Evolutionary conservation across 2,888 invertebrate genomes (phyloP).

Genomic region (Agrenia bidenticulata): DNA sequence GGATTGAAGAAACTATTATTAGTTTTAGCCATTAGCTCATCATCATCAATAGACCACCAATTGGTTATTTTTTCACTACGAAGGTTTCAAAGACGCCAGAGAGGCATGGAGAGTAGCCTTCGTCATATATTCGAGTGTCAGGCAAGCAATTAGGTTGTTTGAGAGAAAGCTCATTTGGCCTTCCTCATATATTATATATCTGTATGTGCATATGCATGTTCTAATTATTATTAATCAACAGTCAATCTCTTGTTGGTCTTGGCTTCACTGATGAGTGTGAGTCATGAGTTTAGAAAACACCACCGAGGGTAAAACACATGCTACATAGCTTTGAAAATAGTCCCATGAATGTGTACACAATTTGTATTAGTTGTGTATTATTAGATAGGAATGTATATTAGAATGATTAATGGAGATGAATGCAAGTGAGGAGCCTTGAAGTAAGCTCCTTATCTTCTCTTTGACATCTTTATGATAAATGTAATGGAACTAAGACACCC

Average conservation of each 20-base stretch:
- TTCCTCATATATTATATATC: not conserved
- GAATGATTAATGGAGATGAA: conserved; percentile 1
- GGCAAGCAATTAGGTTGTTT: no score
- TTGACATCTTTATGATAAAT: conserved; percentile 7
- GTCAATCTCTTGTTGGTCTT: conserved; percentile 15
- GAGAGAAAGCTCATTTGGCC: not conserved
- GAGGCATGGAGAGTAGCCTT: not conserved
- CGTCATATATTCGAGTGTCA: no score
- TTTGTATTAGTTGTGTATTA: not conserved
- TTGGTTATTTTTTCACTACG: not conserved
- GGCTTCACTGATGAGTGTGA: conserved; percentile 9
- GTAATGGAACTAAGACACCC: not conserved
- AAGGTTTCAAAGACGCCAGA: not conserved
- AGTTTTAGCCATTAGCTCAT: conserved; percentile 11
- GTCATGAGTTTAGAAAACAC: no score
- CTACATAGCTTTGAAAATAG: no score
- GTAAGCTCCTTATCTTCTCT: not conserved
- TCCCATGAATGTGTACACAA: no score
- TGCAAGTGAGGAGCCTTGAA: no score
- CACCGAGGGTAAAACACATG: no score
- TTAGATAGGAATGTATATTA: not conserved
- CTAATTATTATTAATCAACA: conserved; percentile 25
- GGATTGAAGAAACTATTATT: conserved; percentile 5
- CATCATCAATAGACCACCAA: not conserved
- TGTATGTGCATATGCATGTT: not conserved